Percentiles rank a stretch among this genome's conserved stretches.
These are phyloP conservation scores for Nymphicus hollandicus DNA, from an alignment of 2,113 vertebrate species.

Conservation along the genomic window DNA sequence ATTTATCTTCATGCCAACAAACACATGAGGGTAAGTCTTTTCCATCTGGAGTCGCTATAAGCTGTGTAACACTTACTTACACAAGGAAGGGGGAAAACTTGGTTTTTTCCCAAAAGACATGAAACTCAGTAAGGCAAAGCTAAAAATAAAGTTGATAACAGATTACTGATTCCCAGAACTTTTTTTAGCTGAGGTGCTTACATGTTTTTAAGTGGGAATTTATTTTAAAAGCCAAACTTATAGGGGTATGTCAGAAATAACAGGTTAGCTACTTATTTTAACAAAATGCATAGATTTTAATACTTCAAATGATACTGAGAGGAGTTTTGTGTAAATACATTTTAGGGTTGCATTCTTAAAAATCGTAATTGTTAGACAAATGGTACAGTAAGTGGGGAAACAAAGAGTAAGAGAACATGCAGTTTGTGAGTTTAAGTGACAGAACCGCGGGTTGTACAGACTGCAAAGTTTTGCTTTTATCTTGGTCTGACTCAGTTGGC, in stretches of 20 bases:
- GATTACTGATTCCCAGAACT: constrained; percentile 26
- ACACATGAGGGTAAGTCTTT: neutral
- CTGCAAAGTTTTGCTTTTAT: neutral
- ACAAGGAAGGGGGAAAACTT: neutral
- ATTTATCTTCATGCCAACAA: constrained; percentile 31
- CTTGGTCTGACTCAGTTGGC: neutral
- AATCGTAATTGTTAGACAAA: neutral
- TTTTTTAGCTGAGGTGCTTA: constrained; percentile 10
- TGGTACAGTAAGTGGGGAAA: neutral
- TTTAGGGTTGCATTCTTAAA: neutral
- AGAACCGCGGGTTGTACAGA: neutral
- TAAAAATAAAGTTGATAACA: constrained; percentile 28
- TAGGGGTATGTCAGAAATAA: neutral
- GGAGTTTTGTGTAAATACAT: neutral
- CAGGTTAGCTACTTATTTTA: neutral
- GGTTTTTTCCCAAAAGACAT: neutral
- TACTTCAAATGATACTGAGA: neutral
- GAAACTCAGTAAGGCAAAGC: neutral
- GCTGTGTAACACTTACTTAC: neutral
- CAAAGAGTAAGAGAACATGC: neutral
- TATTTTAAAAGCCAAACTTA: neutral
- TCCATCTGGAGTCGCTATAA: constrained; percentile 38
- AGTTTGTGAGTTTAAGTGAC: neutral
- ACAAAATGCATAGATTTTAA: neutral
- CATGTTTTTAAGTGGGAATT: neutral